phyloP scores from a whole-genome alignment of 2,113 vertebrate species.

The Coregonus clupeaformis region DNA sequence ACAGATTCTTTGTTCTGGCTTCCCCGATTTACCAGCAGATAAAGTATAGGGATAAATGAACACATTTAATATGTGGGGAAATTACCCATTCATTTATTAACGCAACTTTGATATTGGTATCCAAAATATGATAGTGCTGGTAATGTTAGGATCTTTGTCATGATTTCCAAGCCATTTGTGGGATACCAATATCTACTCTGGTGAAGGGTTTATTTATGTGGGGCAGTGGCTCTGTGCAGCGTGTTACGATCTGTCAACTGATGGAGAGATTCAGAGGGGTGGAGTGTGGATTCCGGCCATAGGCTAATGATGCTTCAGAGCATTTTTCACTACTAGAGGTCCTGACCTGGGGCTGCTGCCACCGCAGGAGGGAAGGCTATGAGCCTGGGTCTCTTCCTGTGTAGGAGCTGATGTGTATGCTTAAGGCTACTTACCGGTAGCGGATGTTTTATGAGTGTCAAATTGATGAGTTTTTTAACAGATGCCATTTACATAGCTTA shows the following conservation, averaged over 20 bases:
- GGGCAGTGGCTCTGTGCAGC: background rate
- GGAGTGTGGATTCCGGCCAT: constrained; percentile 10
- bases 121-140: background rate
- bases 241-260: background rate
- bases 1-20: constrained; percentile 65
- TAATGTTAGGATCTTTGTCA: background rate
- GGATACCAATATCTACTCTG: background rate
- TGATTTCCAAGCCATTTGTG: background rate
- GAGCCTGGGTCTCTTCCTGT: too few species aligned
- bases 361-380: too few species aligned
- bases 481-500: too few species aligned
- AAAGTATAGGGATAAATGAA: constrained; percentile 30
- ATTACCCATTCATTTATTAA: background rate
- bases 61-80: background rate
- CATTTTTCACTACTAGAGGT: background rate
- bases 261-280: background rate
- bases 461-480: too few species aligned
- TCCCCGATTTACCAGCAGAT: constrained; percentile 40
- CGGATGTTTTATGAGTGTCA: too few species aligned
- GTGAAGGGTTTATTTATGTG: background rate
- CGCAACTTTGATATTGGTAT: background rate
- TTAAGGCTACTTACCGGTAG: too few species aligned
- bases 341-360: background rate
- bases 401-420: too few species aligned
- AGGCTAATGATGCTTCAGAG: background rate